These are phyloP conservation scores for Andrena praecox DNA, from an alignment of 2,888 invertebrate species.

Conservation along the genomic window DNA sequence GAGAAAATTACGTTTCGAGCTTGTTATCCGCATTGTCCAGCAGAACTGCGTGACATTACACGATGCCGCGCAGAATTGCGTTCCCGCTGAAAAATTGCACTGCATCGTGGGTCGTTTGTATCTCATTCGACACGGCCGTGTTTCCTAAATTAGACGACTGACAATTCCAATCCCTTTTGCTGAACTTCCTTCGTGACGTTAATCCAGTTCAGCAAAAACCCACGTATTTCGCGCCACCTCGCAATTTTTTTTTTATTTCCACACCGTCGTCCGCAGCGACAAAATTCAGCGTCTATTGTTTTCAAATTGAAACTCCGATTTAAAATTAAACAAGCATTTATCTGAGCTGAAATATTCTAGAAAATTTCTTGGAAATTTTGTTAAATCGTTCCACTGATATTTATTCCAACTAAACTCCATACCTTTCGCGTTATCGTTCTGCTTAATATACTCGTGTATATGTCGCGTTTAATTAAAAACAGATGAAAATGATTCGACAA, in stretches of 20 bases:
- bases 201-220: slow-evolving; percentile 10
- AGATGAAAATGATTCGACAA: no score
- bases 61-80: slow-evolving; percentile 22
- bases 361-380: no score
- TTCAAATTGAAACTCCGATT: not conserved
- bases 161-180: slow-evolving; percentile 26
- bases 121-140: slow-evolving; percentile 5
- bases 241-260: not conserved
- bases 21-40: slow-evolving; percentile 45
- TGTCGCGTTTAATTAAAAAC: no score
- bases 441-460: not conserved
- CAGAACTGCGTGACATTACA: slow-evolving; percentile 32
- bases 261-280: no score
- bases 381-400: not conserved
- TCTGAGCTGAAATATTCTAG: no score
- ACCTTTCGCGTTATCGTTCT: not conserved
- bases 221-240: slow-evolving; percentile 11
- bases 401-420: not conserved
- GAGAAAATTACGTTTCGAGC: slow-evolving; percentile 41
- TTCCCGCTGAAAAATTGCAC: slow-evolving; percentile 40
- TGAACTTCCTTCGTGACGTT: not conserved
- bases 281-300: no score
- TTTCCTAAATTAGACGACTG: slow-evolving; percentile 21
- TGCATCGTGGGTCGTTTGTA: slow-evolving; percentile 33
- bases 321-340: not conserved